These are phyloP conservation scores for Triops cancriformis DNA, from an alignment of 1,140 invertebrate genomes.

Conservation along the genomic window DNA sequence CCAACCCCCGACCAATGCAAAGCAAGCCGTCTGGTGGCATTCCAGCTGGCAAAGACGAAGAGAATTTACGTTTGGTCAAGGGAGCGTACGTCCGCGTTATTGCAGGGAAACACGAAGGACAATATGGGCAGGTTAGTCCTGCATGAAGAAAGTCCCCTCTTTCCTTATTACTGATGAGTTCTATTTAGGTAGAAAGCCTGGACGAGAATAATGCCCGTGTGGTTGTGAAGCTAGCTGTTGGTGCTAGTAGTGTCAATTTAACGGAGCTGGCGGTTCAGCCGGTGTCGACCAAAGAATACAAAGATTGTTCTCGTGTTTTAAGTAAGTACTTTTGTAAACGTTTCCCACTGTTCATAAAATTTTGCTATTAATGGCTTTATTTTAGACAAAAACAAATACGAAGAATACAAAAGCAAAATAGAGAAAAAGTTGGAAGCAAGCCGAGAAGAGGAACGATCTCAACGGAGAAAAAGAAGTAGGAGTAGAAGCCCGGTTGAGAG, in stretches of 20 bases:
- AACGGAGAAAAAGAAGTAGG: slow-evolving; percentile 23
- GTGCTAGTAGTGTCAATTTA: slow-evolving; percentile 56
- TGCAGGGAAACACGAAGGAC: slow-evolving; percentile 47
- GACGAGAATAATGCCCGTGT: slow-evolving; percentile 75
- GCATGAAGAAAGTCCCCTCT: slow-evolving; percentile 25
- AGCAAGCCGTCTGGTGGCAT: slow-evolving; percentile 40
- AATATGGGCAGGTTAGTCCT: slow-evolving; percentile 61
- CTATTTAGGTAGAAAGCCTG: slow-evolving; percentile 62
- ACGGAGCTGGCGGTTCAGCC: slow-evolving; percentile 67
- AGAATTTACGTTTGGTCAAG: slow-evolving; percentile 46
- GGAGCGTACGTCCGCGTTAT: slow-evolving; percentile 33
- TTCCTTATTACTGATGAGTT: slow-evolving; percentile 23
- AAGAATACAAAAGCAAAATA: slow-evolving; percentile 27
- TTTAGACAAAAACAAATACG: slow-evolving; percentile 28
- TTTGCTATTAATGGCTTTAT: not conserved
- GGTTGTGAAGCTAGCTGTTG: slow-evolving; percentile 66
- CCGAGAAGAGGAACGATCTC: slow-evolving; percentile 13
- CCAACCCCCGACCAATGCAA: slow-evolving; percentile 52
- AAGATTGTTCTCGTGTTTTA: slow-evolving; percentile 67
- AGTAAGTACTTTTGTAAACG: slow-evolving; percentile 43
- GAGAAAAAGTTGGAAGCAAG: slow-evolving; percentile 27
- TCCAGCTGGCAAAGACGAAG: slow-evolving; percentile 44
- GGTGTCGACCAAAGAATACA: slow-evolving; percentile 67
- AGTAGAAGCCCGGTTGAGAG: slow-evolving; percentile 21
- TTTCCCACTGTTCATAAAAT: not conserved